Conservation (phyloP, 2,888 invertebrate species). For the Ochlodes sylvanus region DNA sequence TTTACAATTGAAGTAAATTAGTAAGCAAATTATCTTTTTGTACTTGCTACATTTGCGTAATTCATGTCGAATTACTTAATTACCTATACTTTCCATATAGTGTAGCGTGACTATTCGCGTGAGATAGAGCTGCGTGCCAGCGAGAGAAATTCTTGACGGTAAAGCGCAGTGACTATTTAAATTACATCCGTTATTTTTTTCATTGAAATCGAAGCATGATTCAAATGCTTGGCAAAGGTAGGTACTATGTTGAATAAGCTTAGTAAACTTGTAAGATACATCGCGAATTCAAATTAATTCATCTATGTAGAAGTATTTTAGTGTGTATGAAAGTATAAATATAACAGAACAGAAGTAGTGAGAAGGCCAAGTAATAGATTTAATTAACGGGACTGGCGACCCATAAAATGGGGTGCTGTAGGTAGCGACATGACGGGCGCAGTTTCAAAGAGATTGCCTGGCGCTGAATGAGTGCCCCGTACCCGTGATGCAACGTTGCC, state of each 20-base stretch:
- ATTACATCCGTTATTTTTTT: conserved; percentile 2
- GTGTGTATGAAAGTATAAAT: conserved; percentile 2
- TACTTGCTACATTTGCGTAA: conserved; percentile 23
- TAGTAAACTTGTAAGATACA: too few species aligned
- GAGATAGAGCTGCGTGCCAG: conserved; percentile 60
- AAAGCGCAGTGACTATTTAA: conserved; percentile 11
- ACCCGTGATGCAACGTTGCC: conserved; percentile 45
- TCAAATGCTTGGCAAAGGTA: neutral
- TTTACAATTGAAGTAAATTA: neutral
- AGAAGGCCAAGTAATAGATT: conserved; percentile 50
- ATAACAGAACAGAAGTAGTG: conserved; percentile 38
- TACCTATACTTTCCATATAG: conserved; percentile 53
- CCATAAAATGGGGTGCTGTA: conserved; percentile 65
- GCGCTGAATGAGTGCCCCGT: conserved; percentile 50
- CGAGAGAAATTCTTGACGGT: conserved; percentile 57
- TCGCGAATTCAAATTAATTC: too few species aligned
- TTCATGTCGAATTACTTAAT: conserved; percentile 39
- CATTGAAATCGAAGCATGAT: neutral
- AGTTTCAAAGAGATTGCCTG: conserved; percentile 71
- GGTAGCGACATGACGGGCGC: conserved; percentile 57
- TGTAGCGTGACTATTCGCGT: conserved; percentile 62
- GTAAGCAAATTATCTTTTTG: conserved; percentile 5
- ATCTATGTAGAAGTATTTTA: neutral
- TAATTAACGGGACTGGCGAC: conserved; percentile 72
- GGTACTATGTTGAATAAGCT: too few species aligned